Evolutionary conservation across 1,140 invertebrate species (phyloP).

Genomic region (Apis mellifera): DNA sequence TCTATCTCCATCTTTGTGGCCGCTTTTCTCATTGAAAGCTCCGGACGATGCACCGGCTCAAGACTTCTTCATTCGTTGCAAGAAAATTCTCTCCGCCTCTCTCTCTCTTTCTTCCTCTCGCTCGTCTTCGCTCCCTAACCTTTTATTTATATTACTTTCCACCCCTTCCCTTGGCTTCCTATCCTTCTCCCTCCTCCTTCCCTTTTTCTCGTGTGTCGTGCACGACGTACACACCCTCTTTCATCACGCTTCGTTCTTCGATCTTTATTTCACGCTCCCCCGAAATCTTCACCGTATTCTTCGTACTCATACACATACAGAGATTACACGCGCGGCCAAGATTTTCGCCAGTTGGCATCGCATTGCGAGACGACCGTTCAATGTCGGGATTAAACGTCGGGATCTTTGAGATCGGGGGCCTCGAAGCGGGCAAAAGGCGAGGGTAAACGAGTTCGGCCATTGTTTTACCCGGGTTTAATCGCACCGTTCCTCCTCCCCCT

Average conservation of each 20-base stretch:
- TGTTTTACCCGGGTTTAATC: constrained; percentile 29
- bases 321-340: background rate
- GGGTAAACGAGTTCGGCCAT: constrained; percentile 15
- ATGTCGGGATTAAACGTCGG: constrained; percentile 1
- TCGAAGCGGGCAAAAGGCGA: constrained; percentile 13
- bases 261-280: background rate
- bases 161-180: background rate
- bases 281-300: background rate
- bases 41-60: constrained; percentile 30
- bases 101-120: background rate
- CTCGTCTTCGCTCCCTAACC: constrained; percentile 7
- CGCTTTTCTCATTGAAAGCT: constrained; percentile 42
- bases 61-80: constrained; percentile 38
- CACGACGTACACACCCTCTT: too few relatives aligned
- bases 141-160: constrained; percentile 43
- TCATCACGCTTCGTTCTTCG: background rate
- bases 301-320: background rate
- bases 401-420: constrained; percentile 4
- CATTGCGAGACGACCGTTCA: background rate
- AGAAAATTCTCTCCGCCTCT: constrained; percentile 21
- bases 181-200: background rate
- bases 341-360: constrained; percentile 3
- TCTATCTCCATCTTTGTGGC: constrained; percentile 46
- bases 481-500: background rate
- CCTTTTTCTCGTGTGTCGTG: too few relatives aligned